Evolutionary conservation across 2,113 vertebrate species (phyloP), one percentile per base, ranked within the genome.

Genomic region (Myotis yumanensis): DNA sequence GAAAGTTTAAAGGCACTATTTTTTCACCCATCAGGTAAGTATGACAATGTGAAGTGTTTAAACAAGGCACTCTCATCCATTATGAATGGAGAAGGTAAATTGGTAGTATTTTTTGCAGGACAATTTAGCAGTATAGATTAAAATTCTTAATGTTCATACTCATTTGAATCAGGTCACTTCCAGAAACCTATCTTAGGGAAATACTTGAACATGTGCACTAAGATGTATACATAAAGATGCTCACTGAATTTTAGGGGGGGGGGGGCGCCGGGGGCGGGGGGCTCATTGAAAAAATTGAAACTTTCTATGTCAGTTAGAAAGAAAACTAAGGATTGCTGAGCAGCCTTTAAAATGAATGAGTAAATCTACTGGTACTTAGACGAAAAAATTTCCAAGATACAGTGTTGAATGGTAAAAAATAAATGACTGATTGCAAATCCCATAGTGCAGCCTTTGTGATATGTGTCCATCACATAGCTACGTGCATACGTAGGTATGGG

Each of bases 181-280:
- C 66, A 87, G 68, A 92, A 88, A 57, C 8, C 54, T 57, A 94
- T 72, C 64, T 40, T 43, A 30, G n/a, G 62, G 11, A 94, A 94
- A 88, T 59, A 69, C 30, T n/a, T 62, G n/a, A 77, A 84, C 25
- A 71, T 10, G 8, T 52, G 16, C 25, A 90, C 68, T 48, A 28
- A 82, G 43, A 51, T 51, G 18, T 11, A 81, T 64, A 9, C 43
- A 18, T 37, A 25, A 48, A 57, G 37, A 75, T 75, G 25, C 5
- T 69, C 16, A 54, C 6, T 57, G 7, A 69, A 68, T 18, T 17
- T 22, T 57, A 2, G 9, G 20, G 5, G 23, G 23, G 54, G 54
- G 54, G 20, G 20, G 23, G 54, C 17, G n/a, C n/a, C n/a, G n/a
- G n/a, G n/a, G n/a, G n/a, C 7, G 54, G 3, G 25, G 59, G 8